Conservation (phyloP, 1,140 invertebrate species). For the Hylyphantes graminicola region DNA sequence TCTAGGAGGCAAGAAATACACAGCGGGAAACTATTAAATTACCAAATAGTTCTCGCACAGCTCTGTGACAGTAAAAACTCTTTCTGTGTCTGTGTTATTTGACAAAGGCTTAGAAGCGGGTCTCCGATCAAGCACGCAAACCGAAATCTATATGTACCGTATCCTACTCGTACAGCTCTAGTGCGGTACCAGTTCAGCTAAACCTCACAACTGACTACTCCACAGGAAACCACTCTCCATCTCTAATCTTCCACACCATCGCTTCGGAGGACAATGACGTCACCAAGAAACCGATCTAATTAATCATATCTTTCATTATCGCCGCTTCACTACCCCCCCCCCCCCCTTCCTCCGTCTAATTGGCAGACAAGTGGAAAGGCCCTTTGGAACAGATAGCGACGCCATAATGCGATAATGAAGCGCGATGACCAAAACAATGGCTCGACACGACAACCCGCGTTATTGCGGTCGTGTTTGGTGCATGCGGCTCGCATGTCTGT, state of each 20-base stretch:
- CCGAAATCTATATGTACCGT: too few relatives aligned
- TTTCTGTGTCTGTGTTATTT: too few relatives aligned
- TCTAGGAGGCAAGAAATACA: too few relatives aligned
- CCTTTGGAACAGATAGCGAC: conserved; percentile 33
- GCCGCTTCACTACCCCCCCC: conserved; percentile 6
- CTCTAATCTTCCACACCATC: neutral
- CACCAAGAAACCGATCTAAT: conserved; percentile 2
- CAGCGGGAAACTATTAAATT: too few relatives aligned
- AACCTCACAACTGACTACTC: neutral
- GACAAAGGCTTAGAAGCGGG: too few relatives aligned
- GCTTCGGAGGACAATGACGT: too few relatives aligned
- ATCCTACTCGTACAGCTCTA: too few relatives aligned
- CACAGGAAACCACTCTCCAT: neutral
- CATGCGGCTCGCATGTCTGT: neutral
- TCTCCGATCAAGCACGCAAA: too few relatives aligned
- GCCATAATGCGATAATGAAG: conserved; percentile 47
- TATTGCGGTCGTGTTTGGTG: conserved; percentile 13
- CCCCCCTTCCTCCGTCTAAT: conserved; percentile 42
- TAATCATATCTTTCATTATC: conserved; percentile 46
- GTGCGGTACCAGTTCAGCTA: neutral
- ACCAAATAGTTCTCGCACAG: too few relatives aligned
- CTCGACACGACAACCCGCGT: conserved; percentile 12
- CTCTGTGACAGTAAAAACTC: too few relatives aligned
- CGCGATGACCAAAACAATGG: conserved; percentile 53
- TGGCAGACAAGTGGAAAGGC: conserved; percentile 39